These are phyloP conservation scores for Gavialis gangeticus DNA, from an alignment of 2,113 vertebrate species.

Conservation along the genomic window DNA sequence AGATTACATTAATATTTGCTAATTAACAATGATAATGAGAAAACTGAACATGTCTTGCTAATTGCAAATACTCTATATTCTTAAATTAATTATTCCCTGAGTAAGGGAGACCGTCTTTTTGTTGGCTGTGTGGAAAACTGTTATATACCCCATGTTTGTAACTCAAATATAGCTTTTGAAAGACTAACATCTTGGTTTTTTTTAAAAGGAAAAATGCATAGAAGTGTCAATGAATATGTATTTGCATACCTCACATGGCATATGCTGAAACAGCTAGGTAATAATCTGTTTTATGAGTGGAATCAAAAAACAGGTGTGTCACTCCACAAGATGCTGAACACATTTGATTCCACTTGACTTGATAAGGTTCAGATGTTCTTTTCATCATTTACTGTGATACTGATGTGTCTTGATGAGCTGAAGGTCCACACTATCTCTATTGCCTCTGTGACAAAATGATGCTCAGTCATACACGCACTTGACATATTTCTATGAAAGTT, in stretches of 20 bases:
- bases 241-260: background rate
- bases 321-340: background rate
- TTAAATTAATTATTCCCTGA: conserved; percentile 33
- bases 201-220: background rate
- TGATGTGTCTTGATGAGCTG: background rate
- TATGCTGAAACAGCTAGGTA: background rate
- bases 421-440: background rate
- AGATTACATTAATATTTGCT: conserved; percentile 61
- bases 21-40: conserved; percentile 56
- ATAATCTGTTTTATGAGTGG: background rate
- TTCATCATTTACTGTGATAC: background rate
- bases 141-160: background rate
- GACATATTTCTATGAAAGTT: too few relatives aligned
- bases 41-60: conserved; percentile 17
- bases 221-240: background rate
- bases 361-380: background rate
- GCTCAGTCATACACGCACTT: too few relatives aligned
- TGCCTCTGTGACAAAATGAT: too few relatives aligned
- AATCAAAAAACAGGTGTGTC: background rate
- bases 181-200: background rate
- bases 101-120: background rate
- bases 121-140: conserved; percentile 5
- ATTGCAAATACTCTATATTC: conserved; percentile 20
- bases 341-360: background rate
- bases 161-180: background rate